Percentiles rank a stretch among this genome's conserved stretches.
phyloP scores from a whole-genome alignment of 2,888 invertebrate species.

The Drosophila atripex region DNA sequence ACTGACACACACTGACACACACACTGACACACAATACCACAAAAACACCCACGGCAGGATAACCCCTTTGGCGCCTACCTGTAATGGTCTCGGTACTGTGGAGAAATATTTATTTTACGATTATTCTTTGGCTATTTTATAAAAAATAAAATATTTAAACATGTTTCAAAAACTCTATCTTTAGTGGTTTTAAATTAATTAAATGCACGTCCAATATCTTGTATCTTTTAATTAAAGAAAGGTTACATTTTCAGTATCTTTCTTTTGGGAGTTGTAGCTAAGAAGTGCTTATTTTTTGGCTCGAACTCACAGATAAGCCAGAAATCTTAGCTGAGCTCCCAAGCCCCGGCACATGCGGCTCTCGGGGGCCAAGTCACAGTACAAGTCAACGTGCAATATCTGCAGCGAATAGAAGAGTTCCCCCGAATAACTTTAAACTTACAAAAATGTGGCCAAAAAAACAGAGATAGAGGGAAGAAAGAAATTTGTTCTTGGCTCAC shows the following conservation, averaged over 20 bases:
- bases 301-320: neutral
- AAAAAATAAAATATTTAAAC: too few species aligned
- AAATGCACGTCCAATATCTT: too few species aligned
- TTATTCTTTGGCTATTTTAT: neutral
- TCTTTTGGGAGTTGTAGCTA: neutral
- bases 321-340: neutral
- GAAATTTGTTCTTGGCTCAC: slow-evolving; percentile 54
- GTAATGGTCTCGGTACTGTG: slow-evolving; percentile 23
- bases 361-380: neutral
- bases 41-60: slow-evolving; percentile 20
- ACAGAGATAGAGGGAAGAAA: slow-evolving; percentile 24
- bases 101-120: neutral
- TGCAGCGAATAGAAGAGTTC: neutral
- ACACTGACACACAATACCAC: slow-evolving; percentile 13
- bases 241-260: neutral
- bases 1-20: slow-evolving; percentile 23
- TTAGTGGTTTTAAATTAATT: too few species aligned
- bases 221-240: too few species aligned
- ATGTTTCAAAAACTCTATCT: too few species aligned
- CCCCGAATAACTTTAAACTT: neutral
- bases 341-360: neutral
- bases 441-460: slow-evolving; percentile 54
- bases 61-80: slow-evolving; percentile 50
- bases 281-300: neutral
- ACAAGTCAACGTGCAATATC: neutral